Conservation (phyloP, 2,113 vertebrate species). For the Nyctereutes procyonoides region DNA sequence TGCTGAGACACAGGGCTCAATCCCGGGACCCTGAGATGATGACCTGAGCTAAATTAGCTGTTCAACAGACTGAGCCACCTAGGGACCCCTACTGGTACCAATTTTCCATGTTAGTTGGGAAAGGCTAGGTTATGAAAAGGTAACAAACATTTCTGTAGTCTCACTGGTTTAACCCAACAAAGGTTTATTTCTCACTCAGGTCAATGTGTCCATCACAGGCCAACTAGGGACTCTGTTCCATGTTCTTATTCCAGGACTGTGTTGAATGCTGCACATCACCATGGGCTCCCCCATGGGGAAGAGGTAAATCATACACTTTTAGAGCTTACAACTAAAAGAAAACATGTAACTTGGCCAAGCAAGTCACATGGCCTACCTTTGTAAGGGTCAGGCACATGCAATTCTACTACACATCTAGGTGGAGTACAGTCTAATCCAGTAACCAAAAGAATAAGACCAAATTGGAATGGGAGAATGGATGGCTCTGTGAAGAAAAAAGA, state of each 20-base stretch:
- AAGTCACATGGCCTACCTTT: background rate
- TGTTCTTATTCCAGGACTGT: no score
- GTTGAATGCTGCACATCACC: background rate
- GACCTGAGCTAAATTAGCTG: background rate
- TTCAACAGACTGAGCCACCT: background rate
- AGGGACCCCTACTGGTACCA: background rate
- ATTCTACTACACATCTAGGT: background rate
- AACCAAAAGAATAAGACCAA: background rate
- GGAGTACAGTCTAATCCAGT: background rate
- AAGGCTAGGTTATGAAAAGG: background rate
- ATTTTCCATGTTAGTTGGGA: background rate
- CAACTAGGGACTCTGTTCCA: background rate
- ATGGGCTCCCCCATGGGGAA: background rate
- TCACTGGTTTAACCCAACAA: background rate
- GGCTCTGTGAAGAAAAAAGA: background rate
- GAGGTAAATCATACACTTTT: background rate
- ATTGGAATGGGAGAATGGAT: background rate
- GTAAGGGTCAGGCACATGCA: background rate
- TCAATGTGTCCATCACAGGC: background rate
- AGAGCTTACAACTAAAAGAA: background rate
- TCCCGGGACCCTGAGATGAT: background rate
- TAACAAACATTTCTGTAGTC: background rate
- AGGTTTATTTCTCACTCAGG: background rate
- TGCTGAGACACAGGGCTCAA: background rate
- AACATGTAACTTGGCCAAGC: background rate